Evolutionary conservation across 2,113 vertebrate species (phyloP).

Genomic region (Chionodraco myersi): DNA sequence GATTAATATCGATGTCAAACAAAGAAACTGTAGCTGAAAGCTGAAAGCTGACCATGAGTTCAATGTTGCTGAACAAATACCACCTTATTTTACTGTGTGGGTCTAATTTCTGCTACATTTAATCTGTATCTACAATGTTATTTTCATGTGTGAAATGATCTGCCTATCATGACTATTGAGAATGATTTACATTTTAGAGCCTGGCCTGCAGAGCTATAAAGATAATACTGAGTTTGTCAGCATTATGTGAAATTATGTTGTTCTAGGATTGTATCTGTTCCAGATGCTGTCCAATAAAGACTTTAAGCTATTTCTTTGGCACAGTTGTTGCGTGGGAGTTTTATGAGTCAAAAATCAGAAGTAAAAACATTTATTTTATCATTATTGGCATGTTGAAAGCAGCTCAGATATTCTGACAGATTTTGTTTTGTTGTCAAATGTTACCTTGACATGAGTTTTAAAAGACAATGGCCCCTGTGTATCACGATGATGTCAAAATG

Average conservation of each 20-base stretch:
- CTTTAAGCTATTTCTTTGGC: slow-evolving; percentile 52
- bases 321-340: slow-evolving; percentile 14
- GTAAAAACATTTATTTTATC: neutral
- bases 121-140: slow-evolving; percentile 52
- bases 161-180: slow-evolving; percentile 22
- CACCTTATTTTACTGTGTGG: slow-evolving; percentile 26
- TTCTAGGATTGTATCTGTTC: slow-evolving; percentile 47
- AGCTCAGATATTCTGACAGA: slow-evolving; percentile 1
- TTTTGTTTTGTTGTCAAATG: neutral
- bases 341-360: neutral
- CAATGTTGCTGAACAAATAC: slow-evolving; percentile 66
- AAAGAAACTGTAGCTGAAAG: slow-evolving; percentile 56
- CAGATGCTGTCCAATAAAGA: slow-evolving; percentile 76
- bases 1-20: slow-evolving; percentile 55
- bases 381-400: neutral
- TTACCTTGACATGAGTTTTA: neutral
- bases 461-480: neutral
- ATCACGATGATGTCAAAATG: slow-evolving; percentile 5
- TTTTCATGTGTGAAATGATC: slow-evolving; percentile 32
- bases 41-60: slow-evolving; percentile 52
- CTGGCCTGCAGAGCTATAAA: slow-evolving; percentile 10
- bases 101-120: slow-evolving; percentile 64
- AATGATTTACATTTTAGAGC: neutral
- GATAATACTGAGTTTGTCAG: slow-evolving; percentile 13
- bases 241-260: slow-evolving; percentile 41